phyloP scores from a whole-genome alignment of 64 coral and sea anemone genomes.

The Stylophora pistillata region DNA sequence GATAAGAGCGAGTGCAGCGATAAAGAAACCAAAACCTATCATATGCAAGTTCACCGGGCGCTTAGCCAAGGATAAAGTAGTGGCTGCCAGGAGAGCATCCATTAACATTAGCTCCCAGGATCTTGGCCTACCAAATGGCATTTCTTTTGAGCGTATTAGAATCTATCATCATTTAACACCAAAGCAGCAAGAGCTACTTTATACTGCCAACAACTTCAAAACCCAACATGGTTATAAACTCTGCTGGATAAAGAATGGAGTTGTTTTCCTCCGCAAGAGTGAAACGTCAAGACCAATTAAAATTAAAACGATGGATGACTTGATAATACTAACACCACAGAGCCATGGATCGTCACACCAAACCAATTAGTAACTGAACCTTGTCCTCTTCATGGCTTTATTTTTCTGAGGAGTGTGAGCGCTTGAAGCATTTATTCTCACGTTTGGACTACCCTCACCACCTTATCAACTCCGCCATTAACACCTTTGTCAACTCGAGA shows the following conservation, averaged over 20 bases:
- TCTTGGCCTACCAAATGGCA: neutral
- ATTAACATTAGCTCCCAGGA: neutral
- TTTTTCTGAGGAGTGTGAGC: no score
- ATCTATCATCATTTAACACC: neutral
- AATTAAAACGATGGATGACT: neutral
- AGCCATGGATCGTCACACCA: neutral
- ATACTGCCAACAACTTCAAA: neutral
- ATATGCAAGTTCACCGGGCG: no score
- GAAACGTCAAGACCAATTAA: no score
- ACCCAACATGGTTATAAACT: conserved; percentile 1
- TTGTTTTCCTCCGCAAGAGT: no score
- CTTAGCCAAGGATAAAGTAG: neutral
- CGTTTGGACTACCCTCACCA: no score
- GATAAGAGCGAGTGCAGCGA: neutral
- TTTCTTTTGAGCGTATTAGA: neutral
- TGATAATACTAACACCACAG: conserved; percentile 1
- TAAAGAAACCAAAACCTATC: no score
- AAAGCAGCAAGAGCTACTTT: neutral
- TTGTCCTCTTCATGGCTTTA: no score
- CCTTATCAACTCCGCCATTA: no score
- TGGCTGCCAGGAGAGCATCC: no score
- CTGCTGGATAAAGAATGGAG: neutral
- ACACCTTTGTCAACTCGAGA: no score
- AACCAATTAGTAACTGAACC: neutral
- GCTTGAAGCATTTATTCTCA: no score